Conservation (phyloP, 2,113 vertebrate species). For the Damaliscus lunatus region DNA sequence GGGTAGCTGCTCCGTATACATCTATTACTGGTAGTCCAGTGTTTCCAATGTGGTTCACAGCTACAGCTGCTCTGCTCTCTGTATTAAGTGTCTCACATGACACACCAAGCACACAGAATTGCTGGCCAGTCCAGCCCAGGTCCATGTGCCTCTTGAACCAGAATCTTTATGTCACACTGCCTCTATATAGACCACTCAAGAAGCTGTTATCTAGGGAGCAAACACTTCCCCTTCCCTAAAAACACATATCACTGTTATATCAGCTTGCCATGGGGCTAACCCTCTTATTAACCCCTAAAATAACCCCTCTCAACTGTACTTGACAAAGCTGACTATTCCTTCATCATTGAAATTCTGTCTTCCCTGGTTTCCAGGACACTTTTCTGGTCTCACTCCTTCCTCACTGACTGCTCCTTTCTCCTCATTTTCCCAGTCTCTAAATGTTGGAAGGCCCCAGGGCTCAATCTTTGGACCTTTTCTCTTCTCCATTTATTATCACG, state of each 20-base stretch:
- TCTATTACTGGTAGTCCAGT: neutral
- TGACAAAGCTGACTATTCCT: neutral
- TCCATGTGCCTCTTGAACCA: neutral
- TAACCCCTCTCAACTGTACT: neutral
- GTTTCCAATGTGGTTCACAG: neutral
- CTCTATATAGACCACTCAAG: neutral
- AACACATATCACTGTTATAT: neutral
- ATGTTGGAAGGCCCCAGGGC: neutral
- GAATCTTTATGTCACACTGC: neutral
- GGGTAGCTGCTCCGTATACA: neutral
- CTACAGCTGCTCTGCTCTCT: neutral
- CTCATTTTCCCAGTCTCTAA: neutral
- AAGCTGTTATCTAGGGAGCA: neutral
- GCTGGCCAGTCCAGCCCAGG: neutral
- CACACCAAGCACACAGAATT: neutral
- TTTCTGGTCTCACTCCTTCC: neutral
- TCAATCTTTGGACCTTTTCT: neutral
- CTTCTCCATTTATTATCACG: neutral
- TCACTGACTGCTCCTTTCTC: neutral
- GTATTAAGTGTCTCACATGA: neutral
- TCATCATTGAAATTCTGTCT: constrained; percentile 19
- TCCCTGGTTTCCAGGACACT: neutral
- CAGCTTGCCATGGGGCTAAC: neutral
- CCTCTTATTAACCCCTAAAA: neutral
- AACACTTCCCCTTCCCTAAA: neutral